A percentile compares a stretch with the other conserved stretches of the same genome.
These are phyloP conservation scores for Limenitis camilla DNA, from an alignment of 2,888 invertebrate genomes.

Conservation along the genomic window DNA sequence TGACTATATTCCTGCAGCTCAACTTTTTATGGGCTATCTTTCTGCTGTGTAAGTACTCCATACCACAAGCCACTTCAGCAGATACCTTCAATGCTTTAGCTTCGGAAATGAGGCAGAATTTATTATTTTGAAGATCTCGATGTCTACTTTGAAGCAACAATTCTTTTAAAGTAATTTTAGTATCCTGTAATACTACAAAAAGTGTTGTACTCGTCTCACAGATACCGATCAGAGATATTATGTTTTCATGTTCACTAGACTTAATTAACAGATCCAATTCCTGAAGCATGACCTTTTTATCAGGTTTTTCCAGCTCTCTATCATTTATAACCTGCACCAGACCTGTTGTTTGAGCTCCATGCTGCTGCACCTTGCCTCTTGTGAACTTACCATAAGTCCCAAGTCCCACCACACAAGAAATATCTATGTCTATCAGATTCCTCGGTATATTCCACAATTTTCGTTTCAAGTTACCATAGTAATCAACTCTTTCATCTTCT, in stretches of 20 bases:
- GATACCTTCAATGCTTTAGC: constrained; percentile 77
- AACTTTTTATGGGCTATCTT: constrained; percentile 84
- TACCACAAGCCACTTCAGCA: constrained; percentile 79
- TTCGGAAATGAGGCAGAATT: constrained; percentile 77
- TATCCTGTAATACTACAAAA: constrained; percentile 82
- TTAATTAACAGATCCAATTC: constrained; percentile 83
- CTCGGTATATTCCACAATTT: constrained; percentile 83
- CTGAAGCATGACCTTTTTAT: constrained; percentile 75
- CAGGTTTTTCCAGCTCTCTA: constrained; percentile 65
- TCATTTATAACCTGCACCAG: constrained; percentile 80
- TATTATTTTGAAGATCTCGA: constrained; percentile 66
- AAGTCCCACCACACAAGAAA: constrained; percentile 79
- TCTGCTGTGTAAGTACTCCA: constrained; percentile 79
- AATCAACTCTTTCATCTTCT: constrained; percentile 79
- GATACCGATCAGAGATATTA: constrained; percentile 84
- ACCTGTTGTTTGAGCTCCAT: constrained; percentile 67
- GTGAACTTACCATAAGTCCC: constrained; percentile 87
- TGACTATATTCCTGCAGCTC: constrained; percentile 81
- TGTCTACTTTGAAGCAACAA: constrained; percentile 77
- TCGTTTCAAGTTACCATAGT: constrained; percentile 83
- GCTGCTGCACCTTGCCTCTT: constrained; percentile 79
- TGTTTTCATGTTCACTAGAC: constrained; percentile 80
- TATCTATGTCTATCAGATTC: constrained; percentile 81
- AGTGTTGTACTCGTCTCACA: constrained; percentile 85
- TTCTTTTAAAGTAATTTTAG: constrained; percentile 80